Conservation (phyloP, 92 coral and sea anemone genomes). For the Palythoa grandiflora region DNA sequence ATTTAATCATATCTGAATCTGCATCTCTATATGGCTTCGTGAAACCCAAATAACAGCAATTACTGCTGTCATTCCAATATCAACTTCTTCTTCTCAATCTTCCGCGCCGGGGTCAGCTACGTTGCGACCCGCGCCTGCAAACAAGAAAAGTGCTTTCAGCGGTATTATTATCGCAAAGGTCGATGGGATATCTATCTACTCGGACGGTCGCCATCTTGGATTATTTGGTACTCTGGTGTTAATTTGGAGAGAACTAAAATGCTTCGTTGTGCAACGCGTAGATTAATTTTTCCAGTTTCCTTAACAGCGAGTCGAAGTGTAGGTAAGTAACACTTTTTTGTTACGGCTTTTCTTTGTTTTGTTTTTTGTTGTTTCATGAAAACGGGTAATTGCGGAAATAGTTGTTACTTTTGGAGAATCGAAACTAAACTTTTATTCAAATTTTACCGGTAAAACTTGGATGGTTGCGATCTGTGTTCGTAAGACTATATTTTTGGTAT, state of each 20-base stretch:
- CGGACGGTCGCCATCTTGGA: slow-evolving; percentile 88
- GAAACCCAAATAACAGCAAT: neutral
- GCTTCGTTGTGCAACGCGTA: slow-evolving; percentile 79
- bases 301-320: slow-evolving; percentile 65
- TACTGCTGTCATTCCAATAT: no score
- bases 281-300: slow-evolving; percentile 73
- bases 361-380: neutral
- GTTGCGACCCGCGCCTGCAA: slow-evolving; percentile 25
- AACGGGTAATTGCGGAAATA: neutral
- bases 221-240: neutral
- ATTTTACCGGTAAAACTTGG: neutral
- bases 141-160: neutral
- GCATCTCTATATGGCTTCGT: neutral
- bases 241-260: slow-evolving; percentile 36
- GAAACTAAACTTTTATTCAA: neutral
- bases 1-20: slow-evolving; percentile 13
- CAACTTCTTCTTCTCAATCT: neutral
- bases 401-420: neutral
- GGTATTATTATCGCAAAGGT: slow-evolving; percentile 48
- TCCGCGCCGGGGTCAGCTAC: neutral
- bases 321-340: slow-evolving; percentile 54
- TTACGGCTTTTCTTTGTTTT: neutral
- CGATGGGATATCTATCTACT: slow-evolving; percentile 51
- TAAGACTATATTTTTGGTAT: no score
- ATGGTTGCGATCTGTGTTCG: no score